Percentiles rank a stretch among this genome's conserved stretches.
Evolutionary conservation across 2,797 vertebrate genomes (phyloP).

Genomic region (Hydrolagus colliei): DNA sequence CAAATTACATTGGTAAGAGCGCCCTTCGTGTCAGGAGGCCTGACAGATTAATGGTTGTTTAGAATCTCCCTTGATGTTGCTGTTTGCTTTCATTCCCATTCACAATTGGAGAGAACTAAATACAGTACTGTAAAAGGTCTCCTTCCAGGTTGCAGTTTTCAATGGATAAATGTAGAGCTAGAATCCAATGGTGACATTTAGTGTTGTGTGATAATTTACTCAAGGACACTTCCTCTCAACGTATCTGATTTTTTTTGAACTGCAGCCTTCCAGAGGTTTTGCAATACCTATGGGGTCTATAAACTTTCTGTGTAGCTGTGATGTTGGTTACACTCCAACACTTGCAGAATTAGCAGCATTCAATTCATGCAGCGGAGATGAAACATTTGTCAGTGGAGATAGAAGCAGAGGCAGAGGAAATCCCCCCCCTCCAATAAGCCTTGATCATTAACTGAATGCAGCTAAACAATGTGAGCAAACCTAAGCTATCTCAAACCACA

Average conservation of each 20-base stretch:
- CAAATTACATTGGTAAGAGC: too few relatives aligned
- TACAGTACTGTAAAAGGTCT: too few relatives aligned
- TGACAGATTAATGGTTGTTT: too few relatives aligned
- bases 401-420: neutral
- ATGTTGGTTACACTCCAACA: neutral
- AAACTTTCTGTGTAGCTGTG: neutral
- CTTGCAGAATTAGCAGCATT: neutral
- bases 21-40: too few relatives aligned
- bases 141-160: too few relatives aligned
- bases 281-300: neutral
- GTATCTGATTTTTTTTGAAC: too few relatives aligned
- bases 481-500: neutral
- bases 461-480: neutral
- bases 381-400: neutral
- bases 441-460: neutral
- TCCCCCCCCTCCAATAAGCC: neutral
- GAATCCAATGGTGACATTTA: neutral
- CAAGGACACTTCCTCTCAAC: neutral
- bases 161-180: too few relatives aligned
- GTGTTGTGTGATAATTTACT: neutral
- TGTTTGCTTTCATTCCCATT: too few relatives aligned
- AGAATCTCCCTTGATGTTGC: too few relatives aligned
- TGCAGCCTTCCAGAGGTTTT: neutral
- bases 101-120: too few relatives aligned
- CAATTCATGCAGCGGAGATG: neutral